Evolutionary conservation across 2,113 vertebrate genomes (phyloP).

Genomic region (Cephalophus harveyi): DNA sequence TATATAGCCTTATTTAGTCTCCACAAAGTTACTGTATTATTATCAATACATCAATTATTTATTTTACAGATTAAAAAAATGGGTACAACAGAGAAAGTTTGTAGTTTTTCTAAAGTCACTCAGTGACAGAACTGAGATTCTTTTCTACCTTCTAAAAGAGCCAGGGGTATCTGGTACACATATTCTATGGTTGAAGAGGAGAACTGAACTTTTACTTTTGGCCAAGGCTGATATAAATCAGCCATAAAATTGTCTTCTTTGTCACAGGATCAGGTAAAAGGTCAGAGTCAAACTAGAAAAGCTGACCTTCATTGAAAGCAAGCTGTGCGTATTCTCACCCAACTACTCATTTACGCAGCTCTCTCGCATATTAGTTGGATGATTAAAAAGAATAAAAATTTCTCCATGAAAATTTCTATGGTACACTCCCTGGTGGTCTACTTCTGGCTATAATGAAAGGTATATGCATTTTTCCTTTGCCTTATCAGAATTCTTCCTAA

Average conservation of each 20-base stretch:
- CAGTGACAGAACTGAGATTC: not conserved
- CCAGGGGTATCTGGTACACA: not conserved
- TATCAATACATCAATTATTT: not conserved
- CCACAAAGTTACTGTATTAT: not conserved
- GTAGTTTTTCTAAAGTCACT: not conserved
- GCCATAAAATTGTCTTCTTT: not conserved
- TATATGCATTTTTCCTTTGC: not conserved
- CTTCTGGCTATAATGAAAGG: not conserved
- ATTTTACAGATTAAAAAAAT: not conserved
- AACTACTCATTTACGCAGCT: not conserved
- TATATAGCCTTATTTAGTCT: not conserved
- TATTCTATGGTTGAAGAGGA: not conserved
- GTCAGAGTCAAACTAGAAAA: not conserved
- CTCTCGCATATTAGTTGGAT: not conserved
- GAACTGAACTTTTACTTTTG: not conserved
- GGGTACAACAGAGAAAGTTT: not conserved
- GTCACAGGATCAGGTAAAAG: not conserved
- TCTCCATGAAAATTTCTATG: not conserved
- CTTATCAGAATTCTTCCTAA: constrained; percentile 17
- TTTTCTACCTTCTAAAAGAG: not conserved
- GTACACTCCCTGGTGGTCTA: not conserved
- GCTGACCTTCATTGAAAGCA: not conserved
- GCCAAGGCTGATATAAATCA: not conserved
- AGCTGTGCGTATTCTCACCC: not conserved
- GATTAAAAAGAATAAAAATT: not conserved